Evolutionary conservation across 2,113 vertebrate species (phyloP), one percentile per base, ranked within the genome.

Genomic region (Proterorhinus semilunaris): DNA sequence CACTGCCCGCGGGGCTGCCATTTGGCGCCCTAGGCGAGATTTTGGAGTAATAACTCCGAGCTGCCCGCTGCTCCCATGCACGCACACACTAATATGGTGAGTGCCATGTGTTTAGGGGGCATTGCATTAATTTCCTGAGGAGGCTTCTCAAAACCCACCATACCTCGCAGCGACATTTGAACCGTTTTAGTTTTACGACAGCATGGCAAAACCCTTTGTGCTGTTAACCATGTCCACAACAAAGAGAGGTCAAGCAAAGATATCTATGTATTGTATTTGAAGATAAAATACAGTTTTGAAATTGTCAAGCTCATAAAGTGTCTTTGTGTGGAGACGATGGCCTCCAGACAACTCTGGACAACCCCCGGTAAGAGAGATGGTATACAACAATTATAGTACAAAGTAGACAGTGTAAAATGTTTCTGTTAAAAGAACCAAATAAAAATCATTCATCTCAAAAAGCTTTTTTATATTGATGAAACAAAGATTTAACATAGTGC

Each of bases 1-100:
- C 74, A 73, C 47, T 77, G 87, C 89, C 87, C 77, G 72, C 21
- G 15, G 87, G 85, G 74, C 78, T 88, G 83, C 75, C 83, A 87
- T 86, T 82, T 85, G 87, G 80, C 21, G 83, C 89, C 85, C 71
- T 15, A 77, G 85, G 86, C 85, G n/a, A 88, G 80, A 79, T 87
- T 83, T 74, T 80, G 80, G 74, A 87, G 82, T 81, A 79, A 88
- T 88, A 86, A 84, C 80, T 79, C 78, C 61, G n/a, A 78, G 67
- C 79, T 71, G 70, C 80, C 69, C 68, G 52, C 72, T 62, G 52
- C 66, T 42, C 42, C 13, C 51, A 58, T 10, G 21, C 59, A 65
- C 65, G 48, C 13, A 46, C 4, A 62, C 62, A 9, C 46, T 68
- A 17, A 50, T 44, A 55, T 67, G 9, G 36, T 36, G 58, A 61